These are phyloP conservation scores for Coronaproctus castanopsis DNA, from an alignment of 2,888 invertebrate species.

Conservation along the genomic window DNA sequence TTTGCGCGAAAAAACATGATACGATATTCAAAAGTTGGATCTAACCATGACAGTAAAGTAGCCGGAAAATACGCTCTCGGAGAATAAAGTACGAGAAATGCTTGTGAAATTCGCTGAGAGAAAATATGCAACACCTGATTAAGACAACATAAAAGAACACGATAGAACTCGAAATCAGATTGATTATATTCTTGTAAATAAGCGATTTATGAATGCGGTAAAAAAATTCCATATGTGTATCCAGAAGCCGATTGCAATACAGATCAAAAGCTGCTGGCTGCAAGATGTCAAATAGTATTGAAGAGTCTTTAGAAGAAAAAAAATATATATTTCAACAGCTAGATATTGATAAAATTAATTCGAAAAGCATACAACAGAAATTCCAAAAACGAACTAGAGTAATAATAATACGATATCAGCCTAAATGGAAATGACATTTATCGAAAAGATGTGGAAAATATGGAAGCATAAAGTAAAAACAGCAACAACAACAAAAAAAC, in stretches of 20 bases:
- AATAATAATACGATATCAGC: not conserved
- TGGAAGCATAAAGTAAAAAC: not conserved
- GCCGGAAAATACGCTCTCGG: not conserved
- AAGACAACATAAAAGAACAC: constrained; percentile 1
- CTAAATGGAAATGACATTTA: not conserved
- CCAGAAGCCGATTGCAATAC: not conserved
- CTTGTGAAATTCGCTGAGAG: constrained; percentile 2
- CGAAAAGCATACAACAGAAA: not conserved
- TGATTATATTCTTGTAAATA: not conserved
- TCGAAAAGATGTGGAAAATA: not conserved
- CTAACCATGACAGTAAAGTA: not conserved
- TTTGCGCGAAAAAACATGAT: not conserved
- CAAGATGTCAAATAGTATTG: not conserved
- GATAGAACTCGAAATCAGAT: constrained; percentile 1
- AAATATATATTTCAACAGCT: not conserved
- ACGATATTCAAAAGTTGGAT: not conserved
- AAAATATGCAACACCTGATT: constrained; percentile 4
- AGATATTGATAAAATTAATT: not conserved
- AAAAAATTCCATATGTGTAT: not conserved
- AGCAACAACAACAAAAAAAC: not conserved
- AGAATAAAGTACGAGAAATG: constrained; percentile 3
- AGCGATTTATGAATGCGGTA: not conserved
- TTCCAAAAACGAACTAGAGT: not conserved
- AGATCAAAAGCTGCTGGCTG: not conserved
- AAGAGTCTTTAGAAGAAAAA: not conserved